A percentile compares a stretch with the other conserved stretches of the same genome.
Evolutionary conservation across 2,113 vertebrate genomes (phyloP).

Genomic region (Plectropomus leopardus): DNA sequence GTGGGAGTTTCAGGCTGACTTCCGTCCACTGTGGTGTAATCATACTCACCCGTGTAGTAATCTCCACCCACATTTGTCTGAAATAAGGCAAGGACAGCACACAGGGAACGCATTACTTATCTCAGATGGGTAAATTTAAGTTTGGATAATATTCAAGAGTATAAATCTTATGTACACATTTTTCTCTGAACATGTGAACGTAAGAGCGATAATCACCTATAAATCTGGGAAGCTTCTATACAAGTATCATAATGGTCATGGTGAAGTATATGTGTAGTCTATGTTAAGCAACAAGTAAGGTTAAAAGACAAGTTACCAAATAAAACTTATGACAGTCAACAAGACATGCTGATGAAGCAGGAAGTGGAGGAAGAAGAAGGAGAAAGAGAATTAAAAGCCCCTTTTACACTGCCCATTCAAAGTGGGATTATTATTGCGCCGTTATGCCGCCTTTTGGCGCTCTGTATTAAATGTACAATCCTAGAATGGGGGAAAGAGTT

Average conservation of each 20-base stretch:
- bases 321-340: background rate
- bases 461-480: no score
- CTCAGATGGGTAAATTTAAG: background rate
- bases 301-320: background rate
- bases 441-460: no score
- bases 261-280: background rate
- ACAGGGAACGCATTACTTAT: background rate
- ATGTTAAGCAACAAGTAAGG: background rate
- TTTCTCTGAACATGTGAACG: no score
- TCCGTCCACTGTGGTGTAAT: conserved; percentile 87
- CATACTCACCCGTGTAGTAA: conserved; percentile 85
- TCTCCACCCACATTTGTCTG: conserved; percentile 89
- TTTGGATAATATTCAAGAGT: background rate
- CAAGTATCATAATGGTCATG: background rate
- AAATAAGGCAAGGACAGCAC: conserved; percentile 29
- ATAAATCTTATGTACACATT: no score
- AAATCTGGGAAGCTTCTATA: background rate
- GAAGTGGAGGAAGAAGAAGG: background rate
- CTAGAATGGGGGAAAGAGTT: no score
- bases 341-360: conserved; percentile 3
- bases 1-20: conserved; percentile 88
- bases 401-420: no score
- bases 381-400: background rate
- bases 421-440: no score
- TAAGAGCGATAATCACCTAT: no score